phyloP scores from a whole-genome alignment of 2,113 vertebrate genomes.

The Mastomys natalensis region DNA sequence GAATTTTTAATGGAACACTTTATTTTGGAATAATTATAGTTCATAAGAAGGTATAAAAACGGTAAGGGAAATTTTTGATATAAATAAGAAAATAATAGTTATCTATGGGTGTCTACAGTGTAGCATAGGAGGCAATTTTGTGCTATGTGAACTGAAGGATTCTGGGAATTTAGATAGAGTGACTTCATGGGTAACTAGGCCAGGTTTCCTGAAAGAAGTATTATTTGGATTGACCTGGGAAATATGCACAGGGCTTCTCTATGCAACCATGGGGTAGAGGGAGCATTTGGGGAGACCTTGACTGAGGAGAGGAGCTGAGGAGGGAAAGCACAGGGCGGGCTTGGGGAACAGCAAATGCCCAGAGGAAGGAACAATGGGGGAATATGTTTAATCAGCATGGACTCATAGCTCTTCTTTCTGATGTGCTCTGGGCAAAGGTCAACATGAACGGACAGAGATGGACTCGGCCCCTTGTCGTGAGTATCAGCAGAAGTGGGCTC shows the following conservation, averaged over 20 bases:
- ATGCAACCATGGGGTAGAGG: neutral
- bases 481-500: neutral
- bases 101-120: neutral
- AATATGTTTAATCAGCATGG: conserved; percentile 29
- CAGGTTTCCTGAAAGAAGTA: neutral
- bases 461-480: neutral
- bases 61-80: neutral
- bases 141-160: neutral
- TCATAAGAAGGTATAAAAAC: neutral
- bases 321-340: neutral
- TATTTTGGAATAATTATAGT: conserved; percentile 36
- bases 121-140: neutral
- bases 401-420: neutral
- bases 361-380: neutral
- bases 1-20: neutral
- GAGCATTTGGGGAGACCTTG: neutral
- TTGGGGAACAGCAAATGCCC: neutral
- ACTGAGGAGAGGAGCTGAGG: neutral
- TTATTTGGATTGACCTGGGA: neutral
- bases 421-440: conserved; percentile 39
- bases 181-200: neutral
- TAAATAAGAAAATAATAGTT: neutral
- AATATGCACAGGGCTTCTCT: neutral
- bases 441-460: neutral
- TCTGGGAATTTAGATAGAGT: neutral